Base-by-base conservation (phyloP, 2,888 invertebrate genomes). In the Agrochola lychnidis region DNA sequence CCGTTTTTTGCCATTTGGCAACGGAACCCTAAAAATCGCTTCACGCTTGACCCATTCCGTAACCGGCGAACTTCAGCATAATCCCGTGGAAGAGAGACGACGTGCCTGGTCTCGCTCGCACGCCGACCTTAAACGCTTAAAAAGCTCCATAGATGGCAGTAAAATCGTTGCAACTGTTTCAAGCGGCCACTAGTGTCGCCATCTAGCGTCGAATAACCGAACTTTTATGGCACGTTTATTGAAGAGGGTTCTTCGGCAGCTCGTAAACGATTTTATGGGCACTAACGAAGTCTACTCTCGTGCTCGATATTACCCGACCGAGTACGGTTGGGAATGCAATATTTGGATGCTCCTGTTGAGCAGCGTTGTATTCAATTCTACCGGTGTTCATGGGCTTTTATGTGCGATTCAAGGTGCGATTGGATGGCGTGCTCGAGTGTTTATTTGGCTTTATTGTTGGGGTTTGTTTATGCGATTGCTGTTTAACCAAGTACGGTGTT, bases 391-490 rank as follows among this genome's bases (percentile, higher is more conserved):
- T 94, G 94, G 94, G 95, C 94, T 95, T 96, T 96, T 96, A 96
- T 96, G 95, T 95, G 95, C 96, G 96, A 96, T 96, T 96, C 96
- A 95, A 96, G 96, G 96, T 96, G 96, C 95, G 96, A 96, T 96
- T 96, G 96, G 96, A 96, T 96, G 96, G 96, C 95, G 95, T 96
- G 96, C 96, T 96, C 89, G 94, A 95, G 94, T 94, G 96, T 96
- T 96, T 96, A 96, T 96, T 96, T 96, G 95, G 94, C 95, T 96
- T 96, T 96, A 96, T 96, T 96, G 96, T 96, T 93, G 95, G 96
- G 96, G 96, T 96, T 96, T 96, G 96, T 96, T 96, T 96, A 96
- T 96, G 96, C 95, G 96, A 96, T 96, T 95, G 95, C 96, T 96
- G 96, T 96, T 96, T 96, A 96, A 96, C 95, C 95, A 94, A 96